Conservation (phyloP, 2,888 invertebrate species). For the Troides helena region DNA sequence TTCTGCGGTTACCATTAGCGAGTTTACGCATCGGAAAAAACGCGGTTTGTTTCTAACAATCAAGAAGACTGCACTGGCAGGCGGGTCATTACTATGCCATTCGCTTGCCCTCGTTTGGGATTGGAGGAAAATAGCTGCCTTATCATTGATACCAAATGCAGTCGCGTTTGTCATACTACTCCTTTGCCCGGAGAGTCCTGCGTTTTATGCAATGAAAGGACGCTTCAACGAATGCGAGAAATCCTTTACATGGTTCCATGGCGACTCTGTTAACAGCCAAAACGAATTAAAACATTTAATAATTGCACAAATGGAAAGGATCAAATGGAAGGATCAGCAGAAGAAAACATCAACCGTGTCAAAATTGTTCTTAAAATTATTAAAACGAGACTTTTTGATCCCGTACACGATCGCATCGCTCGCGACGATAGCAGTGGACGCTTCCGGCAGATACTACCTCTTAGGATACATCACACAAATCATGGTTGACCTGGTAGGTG, state of each 20-base stretch:
- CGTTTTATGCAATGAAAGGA: slow-evolving; percentile 46
- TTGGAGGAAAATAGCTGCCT: slow-evolving; percentile 46
- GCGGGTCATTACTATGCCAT: slow-evolving; percentile 47
- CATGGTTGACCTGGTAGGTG: slow-evolving; percentile 41
- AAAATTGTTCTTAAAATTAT: slow-evolving; percentile 33
- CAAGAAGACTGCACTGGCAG: slow-evolving; percentile 39
- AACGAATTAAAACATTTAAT: slow-evolving; percentile 39
- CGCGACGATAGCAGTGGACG: slow-evolving; percentile 43
- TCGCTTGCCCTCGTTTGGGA: slow-evolving; percentile 38
- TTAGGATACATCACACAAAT: slow-evolving; percentile 46
- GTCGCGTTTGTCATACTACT: slow-evolving; percentile 37
- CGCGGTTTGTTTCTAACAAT: slow-evolving; percentile 47
- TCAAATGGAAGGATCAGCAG: slow-evolving; percentile 1
- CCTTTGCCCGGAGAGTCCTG: slow-evolving; percentile 53
- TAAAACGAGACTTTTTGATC: slow-evolving; percentile 43
- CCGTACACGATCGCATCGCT: slow-evolving; percentile 40
- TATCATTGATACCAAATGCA: slow-evolving; percentile 34
- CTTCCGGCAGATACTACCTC: slow-evolving; percentile 47
- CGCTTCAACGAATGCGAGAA: slow-evolving; percentile 44
- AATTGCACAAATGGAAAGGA: slow-evolving; percentile 35
- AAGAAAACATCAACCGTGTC: background rate
- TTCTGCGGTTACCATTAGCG: slow-evolving; percentile 42
- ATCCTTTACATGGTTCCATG: slow-evolving; percentile 45
- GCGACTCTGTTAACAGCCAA: slow-evolving; percentile 35
- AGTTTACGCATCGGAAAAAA: slow-evolving; percentile 44